Evolutionary conservation across 2,113 vertebrate genomes (phyloP), one percentile per base, ranked within the genome.

Genomic region (Aegotheles bennettii): DNA sequence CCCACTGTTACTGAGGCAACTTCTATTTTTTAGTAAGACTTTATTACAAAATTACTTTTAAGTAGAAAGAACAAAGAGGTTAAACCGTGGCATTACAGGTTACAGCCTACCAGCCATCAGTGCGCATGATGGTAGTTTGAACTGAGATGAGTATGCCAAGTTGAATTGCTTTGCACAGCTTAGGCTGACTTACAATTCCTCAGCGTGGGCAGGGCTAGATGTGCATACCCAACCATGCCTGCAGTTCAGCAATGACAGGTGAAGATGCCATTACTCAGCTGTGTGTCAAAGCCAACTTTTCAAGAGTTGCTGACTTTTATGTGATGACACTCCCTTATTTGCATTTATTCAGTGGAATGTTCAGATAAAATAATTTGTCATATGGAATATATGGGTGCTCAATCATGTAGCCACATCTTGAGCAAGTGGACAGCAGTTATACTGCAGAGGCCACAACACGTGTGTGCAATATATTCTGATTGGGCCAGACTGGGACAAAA

Each of bases 11-110:
- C 45, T 83, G 77, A 65, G 23, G 65, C 65, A 71, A 43, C 48
- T 95, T 95, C 59, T 83, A 9, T 73, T 93, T 94, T 76, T 92
- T 53, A 67, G 20, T 54, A 67, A 47, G 65, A 90, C 24, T 80
- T 67, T 50, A 53, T 90, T 60, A 43, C 11, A 45, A 38, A 38
- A 11, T 42, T 40, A 57, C 60, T 94, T 74, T 90, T 51, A 35
- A 82, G 59, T 14, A 59, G 48, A 84, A 38, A 89, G 57, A 29
- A 51, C 5, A 14, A 50, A 64, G 53, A 76, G 31, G 26, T 64
- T 43, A 79, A 82, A 28, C 11, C 0, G 3, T 8, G 25, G 25
- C 60, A 43, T 56, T 60, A 40, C 13, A 76, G 53, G 57, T 87
- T 59, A 35, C 51, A 0, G 0, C 51, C 43, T 36, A 63, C 6